phyloP scores from a whole-genome alignment of 2,797 vertebrate genomes.

The Ctenochaetus hawaiiensis region DNA sequence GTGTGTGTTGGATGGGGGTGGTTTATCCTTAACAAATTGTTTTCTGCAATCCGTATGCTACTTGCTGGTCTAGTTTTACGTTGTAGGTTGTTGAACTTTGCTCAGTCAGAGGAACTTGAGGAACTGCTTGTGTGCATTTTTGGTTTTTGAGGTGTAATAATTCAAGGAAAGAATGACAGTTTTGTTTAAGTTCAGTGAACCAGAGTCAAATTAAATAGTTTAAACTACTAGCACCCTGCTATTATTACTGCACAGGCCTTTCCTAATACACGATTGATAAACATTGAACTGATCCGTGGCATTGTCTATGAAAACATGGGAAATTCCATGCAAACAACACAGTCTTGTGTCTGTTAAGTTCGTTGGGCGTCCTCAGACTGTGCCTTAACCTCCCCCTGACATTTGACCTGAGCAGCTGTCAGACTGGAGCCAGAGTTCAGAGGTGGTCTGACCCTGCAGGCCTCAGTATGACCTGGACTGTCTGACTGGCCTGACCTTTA shows the following conservation, averaged over 20 bases:
- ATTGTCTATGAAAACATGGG: conserved; percentile 22
- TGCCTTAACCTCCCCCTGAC: conserved; percentile 61
- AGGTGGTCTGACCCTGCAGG: conserved; percentile 69
- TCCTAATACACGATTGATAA: conserved; percentile 16
- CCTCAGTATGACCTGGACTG: conserved; percentile 72
- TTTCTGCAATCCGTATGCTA: conserved; percentile 34
- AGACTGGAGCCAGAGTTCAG: conserved; percentile 71
- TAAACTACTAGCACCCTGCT: conserved; percentile 3
- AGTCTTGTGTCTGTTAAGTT: conserved; percentile 58
- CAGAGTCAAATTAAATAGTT: conserved; percentile 13
- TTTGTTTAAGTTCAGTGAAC: conserved; percentile 19
- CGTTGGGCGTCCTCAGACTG: conserved; percentile 61
- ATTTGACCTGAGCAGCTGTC: conserved; percentile 81
- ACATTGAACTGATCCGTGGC: background rate
- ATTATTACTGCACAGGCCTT: conserved; percentile 7
- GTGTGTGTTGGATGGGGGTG: conserved; percentile 53
- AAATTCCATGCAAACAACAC: conserved; percentile 30
- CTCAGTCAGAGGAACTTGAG: conserved; percentile 31
- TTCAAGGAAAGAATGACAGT: background rate
- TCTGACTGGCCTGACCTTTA: conserved; percentile 77
- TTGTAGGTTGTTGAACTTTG: conserved; percentile 42
- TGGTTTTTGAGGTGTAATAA: conserved; percentile 16
- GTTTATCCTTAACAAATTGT: conserved; percentile 67
- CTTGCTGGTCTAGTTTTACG: conserved; percentile 48
- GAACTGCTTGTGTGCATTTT: conserved; percentile 28